Evolutionary conservation across 1,140 invertebrate species (phyloP).

Genomic region (Aphaenogaster ashmeadi): DNA sequence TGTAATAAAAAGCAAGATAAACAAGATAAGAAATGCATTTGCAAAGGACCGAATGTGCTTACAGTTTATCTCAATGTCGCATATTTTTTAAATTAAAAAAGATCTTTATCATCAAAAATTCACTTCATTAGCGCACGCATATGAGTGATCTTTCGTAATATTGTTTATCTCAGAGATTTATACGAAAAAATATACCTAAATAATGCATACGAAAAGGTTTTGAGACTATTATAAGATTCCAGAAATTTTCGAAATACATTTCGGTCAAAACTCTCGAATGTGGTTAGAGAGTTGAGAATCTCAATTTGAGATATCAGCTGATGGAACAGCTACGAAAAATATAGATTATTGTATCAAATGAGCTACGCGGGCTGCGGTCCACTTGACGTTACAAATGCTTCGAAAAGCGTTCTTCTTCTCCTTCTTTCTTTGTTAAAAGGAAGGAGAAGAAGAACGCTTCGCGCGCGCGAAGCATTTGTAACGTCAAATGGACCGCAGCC

Average conservation of each 20-base stretch:
- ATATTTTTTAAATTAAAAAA: not conserved
- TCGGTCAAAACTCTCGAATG: not conserved
- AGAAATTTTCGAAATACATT: not conserved
- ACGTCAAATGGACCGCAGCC: no score
- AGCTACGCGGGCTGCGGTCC: no score
- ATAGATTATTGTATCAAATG: not conserved
- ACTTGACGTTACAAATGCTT: no score
- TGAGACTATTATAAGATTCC: not conserved
- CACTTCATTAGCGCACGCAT: not conserved
- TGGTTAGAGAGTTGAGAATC: not conserved
- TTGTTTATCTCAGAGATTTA: not conserved
- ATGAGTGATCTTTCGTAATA: not conserved
- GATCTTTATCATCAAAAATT: not conserved
- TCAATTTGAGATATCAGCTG: not conserved
- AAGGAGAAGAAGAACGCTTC: no score
- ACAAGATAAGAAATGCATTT: conserved; percentile 31
- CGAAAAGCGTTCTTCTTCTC: no score
- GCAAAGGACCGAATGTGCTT: not conserved
- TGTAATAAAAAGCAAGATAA: conserved; percentile 14
- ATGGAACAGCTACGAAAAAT: not conserved
- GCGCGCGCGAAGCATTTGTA: no score
- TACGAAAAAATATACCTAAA: not conserved
- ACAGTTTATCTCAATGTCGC: not conserved
- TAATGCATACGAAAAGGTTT: not conserved
- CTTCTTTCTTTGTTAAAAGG: no score